Evolutionary conservation across 1,140 invertebrate species (phyloP), one percentile per base, ranked within the genome.

Genomic region (Babylonia areolata): DNA sequence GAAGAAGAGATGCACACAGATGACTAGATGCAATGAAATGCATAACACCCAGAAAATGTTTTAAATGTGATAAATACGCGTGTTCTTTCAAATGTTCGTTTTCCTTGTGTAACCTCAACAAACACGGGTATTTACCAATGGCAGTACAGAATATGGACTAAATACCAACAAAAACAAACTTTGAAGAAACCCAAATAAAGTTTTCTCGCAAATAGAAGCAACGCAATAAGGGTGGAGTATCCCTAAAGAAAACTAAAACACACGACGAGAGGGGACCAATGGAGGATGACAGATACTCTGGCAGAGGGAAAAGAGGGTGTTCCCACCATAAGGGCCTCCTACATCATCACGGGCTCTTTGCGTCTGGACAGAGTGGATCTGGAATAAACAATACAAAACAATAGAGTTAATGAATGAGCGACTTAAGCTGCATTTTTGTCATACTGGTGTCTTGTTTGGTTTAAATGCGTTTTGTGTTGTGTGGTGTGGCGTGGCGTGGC

Each of bases 331-430:
- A 78, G 40, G 17, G 15, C 31, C 11, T 39, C 40, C 39, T 79
- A 91, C 40, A 90, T 91, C 77, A 87, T 87, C 69, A 90, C 82
- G 54, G 88, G 87, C 81, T 90, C 89, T 85, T 92, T 92, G 64
- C 90, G 85, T 85, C 91, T 88, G 2, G 91, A 90, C 54, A 92
- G 86, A 69, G 92, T 92, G 40, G 91, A 92, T 80, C 91, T 92
- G 86, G 86, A 90, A 88, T 39, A 46, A 54, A 64, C 71, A 81
- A 75, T 71, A 71, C 33, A 71, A 81, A 11, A 12, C 51, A 77
- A n/a, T n/a, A n/a, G n/a, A n/a, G n/a, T n/a, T n/a, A n/a, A n/a
- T n/a, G n/a, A n/a, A n/a, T n/a, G n/a, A n/a, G n/a, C n/a, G n/a
- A n/a, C n/a, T n/a, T n/a, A n/a, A n/a, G n/a, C n/a, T n/a, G n/a